Evolutionary conservation across 1,140 invertebrate genomes (phyloP).

Genomic region (Aleiodes sp.): DNA sequence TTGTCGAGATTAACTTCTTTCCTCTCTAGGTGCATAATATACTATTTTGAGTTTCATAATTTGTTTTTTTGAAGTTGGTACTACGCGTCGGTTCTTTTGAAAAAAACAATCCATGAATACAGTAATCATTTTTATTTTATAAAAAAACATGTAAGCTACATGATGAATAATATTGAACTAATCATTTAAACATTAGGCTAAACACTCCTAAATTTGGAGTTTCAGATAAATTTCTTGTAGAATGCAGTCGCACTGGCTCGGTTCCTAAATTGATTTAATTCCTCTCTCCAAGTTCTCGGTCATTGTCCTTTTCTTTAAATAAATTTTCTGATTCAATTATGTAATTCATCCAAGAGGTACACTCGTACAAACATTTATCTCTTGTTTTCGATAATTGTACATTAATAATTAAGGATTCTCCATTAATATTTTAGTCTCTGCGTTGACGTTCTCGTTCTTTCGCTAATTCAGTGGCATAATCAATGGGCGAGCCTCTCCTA

Average conservation of each 20-base stretch:
- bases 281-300: neutral
- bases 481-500: constrained; percentile 59
- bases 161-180: constrained; percentile 45
- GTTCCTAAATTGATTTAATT: constrained; percentile 42
- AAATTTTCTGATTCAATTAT: too few relatives aligned
- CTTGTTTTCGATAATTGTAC: constrained; percentile 39
- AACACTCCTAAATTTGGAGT: constrained; percentile 31
- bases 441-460: constrained; percentile 63
- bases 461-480: constrained; percentile 62
- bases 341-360: constrained; percentile 36
- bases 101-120: constrained; percentile 10
- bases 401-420: constrained; percentile 19
- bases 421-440: constrained; percentile 54
- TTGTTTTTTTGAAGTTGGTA: too few relatives aligned
- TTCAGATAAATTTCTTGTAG: constrained; percentile 4
- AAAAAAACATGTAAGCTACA: constrained; percentile 57
- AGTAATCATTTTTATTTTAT: constrained; percentile 50
- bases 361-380: constrained; percentile 47
- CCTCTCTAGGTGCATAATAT: too few relatives aligned
- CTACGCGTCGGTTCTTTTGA: too few relatives aligned
- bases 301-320: neutral
- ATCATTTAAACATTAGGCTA: constrained; percentile 45
- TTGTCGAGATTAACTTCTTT: too few relatives aligned
- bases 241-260: constrained; percentile 47
- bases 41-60: too few relatives aligned